Percentiles rank a stretch among this genome's conserved stretches.
Conservation (phyloP, 2,113 vertebrate species). For the Marcusenius ussheri region DNA sequence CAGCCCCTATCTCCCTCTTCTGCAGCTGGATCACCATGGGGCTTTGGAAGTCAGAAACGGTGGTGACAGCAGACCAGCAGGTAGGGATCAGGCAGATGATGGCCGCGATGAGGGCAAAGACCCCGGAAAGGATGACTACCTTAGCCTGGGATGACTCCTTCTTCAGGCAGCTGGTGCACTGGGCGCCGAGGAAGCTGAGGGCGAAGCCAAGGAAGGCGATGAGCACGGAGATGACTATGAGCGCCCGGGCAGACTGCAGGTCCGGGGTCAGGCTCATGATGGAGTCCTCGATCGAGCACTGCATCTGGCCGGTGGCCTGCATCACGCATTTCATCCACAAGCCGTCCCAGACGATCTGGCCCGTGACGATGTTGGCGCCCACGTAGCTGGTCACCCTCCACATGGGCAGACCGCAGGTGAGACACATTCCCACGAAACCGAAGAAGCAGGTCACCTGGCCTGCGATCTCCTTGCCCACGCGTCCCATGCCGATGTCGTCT, state of each 20-base stretch:
- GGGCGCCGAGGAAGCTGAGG: constrained; percentile 51
- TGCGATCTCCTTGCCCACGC: constrained; percentile 61
- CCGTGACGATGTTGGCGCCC: constrained; percentile 75
- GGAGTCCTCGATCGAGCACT: constrained; percentile 75
- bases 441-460: constrained; percentile 75
- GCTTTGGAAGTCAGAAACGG: constrained; percentile 55
- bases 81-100: constrained; percentile 55
- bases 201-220: constrained; percentile 51
- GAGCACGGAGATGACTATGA: constrained; percentile 55
- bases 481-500: constrained; percentile 50
- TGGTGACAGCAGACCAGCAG: constrained; percentile 57
- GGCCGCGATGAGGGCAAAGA: constrained; percentile 46
- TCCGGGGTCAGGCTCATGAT: constrained; percentile 69
- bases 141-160: constrained; percentile 46
- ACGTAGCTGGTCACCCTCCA: constrained; percentile 79
- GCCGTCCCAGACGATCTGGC: constrained; percentile 78
- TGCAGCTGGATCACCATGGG: constrained; percentile 39
- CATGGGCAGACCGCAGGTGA: constrained; percentile 77
- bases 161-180: constrained; percentile 55
- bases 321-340: constrained; percentile 95
- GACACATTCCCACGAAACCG: constrained; percentile 68
- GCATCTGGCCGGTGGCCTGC: constrained; percentile 87
- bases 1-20: constrained; percentile 56
- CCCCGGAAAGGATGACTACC: constrained; percentile 50
- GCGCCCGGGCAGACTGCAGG: constrained; percentile 74